These are phyloP conservation scores for Pantherophis guttatus DNA, from an alignment of 2,113 vertebrate species.

Conservation along the genomic window DNA sequence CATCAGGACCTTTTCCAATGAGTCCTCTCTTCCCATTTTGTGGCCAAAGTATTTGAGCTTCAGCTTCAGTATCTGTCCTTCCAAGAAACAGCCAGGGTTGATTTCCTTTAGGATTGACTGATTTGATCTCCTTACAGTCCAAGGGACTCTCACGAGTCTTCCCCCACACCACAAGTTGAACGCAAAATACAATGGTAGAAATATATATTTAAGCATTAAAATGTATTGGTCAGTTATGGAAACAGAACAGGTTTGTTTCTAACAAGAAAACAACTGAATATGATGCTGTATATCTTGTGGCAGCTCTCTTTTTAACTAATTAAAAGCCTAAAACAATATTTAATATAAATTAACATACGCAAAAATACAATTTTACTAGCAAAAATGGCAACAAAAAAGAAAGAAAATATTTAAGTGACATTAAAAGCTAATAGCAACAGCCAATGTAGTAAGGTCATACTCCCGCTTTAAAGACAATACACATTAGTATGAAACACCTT, in stretches of 20 bases:
- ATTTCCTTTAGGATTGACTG: background rate
- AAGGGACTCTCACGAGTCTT: background rate
- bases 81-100: background rate
- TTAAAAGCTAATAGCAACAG: background rate
- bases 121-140: background rate
- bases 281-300: background rate
- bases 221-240: background rate
- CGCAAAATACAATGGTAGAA: background rate
- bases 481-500: background rate
- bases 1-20: background rate
- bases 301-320: background rate
- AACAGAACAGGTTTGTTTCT: background rate
- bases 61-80: background rate
- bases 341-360: background rate
- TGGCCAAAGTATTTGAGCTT: background rate
- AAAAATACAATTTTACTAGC: background rate
- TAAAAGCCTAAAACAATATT: background rate
- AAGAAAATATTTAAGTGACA: background rate
- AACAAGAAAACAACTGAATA: background rate
- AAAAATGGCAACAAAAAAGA: background rate
- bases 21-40: background rate
- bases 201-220: background rate
- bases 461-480: background rate
- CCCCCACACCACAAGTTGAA: background rate
- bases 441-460: background rate